phyloP scores from a whole-genome alignment of 2,113 vertebrate genomes.

The Reinhardtius hippoglossoides region DNA sequence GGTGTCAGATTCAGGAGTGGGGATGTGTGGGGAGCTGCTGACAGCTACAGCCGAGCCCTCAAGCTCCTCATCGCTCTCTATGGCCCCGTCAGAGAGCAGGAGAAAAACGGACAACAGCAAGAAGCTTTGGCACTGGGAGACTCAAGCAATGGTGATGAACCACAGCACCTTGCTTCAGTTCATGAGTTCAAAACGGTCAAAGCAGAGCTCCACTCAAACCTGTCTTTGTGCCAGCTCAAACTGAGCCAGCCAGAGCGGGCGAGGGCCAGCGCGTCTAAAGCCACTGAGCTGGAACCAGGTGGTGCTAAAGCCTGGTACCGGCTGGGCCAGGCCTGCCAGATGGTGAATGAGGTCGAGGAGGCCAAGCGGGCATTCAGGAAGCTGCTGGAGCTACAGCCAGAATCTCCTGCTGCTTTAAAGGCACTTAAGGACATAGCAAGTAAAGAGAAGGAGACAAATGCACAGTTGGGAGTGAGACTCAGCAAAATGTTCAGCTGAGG shows the following conservation, averaged over 20 bases:
- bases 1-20: slow-evolving; percentile 84
- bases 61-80: slow-evolving; percentile 84
- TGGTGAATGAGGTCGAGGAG: slow-evolving; percentile 85
- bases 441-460: slow-evolving; percentile 81
- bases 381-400: slow-evolving; percentile 85
- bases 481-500: slow-evolving; percentile 87
- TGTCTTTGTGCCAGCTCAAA: slow-evolving; percentile 89
- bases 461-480: slow-evolving; percentile 84
- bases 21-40: slow-evolving; percentile 84
- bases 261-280: slow-evolving; percentile 83
- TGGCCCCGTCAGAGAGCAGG: slow-evolving; percentile 11
- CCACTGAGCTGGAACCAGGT: slow-evolving; percentile 82
- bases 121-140: slow-evolving; percentile 40
- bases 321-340: slow-evolving; percentile 86
- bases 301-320: slow-evolving; percentile 89
- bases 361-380: slow-evolving; percentile 83
- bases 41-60: slow-evolving; percentile 86
- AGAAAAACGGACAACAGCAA: slow-evolving; percentile 15
- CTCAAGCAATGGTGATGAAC: slow-evolving; percentile 4
- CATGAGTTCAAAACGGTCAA: slow-evolving; percentile 76
- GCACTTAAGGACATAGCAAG: slow-evolving; percentile 83
- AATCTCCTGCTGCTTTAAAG: slow-evolving; percentile 84
- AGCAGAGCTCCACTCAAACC: slow-evolving; percentile 87
- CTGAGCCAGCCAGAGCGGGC: slow-evolving; percentile 84
- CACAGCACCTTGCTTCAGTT: slow-evolving; percentile 32